These are phyloP conservation scores for Lasius platythorax DNA, from an alignment of 2,888 invertebrate genomes.

Conservation along the genomic window DNA sequence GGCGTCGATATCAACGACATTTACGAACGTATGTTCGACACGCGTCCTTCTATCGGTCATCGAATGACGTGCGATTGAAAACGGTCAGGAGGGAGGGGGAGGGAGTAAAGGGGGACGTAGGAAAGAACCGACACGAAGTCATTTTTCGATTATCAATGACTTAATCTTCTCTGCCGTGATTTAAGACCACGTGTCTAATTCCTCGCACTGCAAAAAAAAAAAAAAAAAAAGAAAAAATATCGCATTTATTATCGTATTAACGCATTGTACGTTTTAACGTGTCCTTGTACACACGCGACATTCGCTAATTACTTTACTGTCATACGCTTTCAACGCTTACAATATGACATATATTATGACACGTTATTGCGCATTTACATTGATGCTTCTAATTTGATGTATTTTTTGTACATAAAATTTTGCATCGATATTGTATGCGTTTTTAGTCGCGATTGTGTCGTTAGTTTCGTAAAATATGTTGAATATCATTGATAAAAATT, in stretches of 20 bases:
- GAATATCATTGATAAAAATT: not conserved
- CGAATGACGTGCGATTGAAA: conserved; percentile 49
- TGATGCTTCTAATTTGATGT: not conserved
- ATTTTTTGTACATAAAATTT: not conserved
- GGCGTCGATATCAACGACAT: conserved; percentile 75
- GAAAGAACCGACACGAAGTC: not conserved
- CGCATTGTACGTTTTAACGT: conserved; percentile 6
- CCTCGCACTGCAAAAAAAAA: not conserved
- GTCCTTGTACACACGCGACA: conserved; percentile 32
- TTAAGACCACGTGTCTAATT: conserved; percentile 10
- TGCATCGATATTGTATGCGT: not conserved
- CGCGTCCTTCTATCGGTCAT: conserved; percentile 52
- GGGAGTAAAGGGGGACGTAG: not conserved
- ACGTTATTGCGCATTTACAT: not conserved
- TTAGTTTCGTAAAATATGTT: not conserved
- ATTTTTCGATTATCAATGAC: not conserved
- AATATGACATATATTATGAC: not conserved
- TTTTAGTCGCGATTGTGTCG: conserved; percentile 1
- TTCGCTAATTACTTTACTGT: conserved; percentile 38
- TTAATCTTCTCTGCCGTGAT: not conserved
- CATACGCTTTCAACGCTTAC: not conserved
- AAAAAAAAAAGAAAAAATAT: not conserved
- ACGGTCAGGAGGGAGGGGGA: not conserved
- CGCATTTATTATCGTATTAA: conserved; percentile 13
- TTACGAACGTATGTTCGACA: conserved; percentile 69